Evolutionary conservation across 2,113 vertebrate genomes (phyloP).

Genomic region (Python bivittatus): DNA sequence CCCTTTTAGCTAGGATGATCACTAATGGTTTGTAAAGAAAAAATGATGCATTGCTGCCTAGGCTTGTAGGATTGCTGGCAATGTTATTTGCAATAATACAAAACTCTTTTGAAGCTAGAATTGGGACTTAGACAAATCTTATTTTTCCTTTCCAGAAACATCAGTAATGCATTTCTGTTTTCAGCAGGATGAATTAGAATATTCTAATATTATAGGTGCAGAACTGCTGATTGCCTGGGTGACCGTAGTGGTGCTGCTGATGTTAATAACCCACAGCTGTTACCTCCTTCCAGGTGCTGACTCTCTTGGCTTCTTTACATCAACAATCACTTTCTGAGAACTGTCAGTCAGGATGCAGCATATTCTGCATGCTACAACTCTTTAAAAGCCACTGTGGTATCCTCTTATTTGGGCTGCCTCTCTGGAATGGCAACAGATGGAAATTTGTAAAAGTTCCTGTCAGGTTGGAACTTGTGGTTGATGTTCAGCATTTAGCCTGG

Average conservation of each 20-base stretch:
- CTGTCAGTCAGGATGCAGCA: background rate
- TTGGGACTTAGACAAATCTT: background rate
- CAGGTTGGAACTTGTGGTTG: background rate
- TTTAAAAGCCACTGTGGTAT: background rate
- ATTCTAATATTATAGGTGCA: background rate
- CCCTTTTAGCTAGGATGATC: too few relatives aligned
- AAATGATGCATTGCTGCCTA: background rate
- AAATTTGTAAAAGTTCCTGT: background rate
- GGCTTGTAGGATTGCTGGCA: background rate
- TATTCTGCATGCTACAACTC: background rate
- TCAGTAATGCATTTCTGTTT: background rate
- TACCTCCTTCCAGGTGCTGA: background rate
- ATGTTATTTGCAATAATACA: background rate
- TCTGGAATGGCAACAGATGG: background rate
- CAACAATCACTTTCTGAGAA: background rate
- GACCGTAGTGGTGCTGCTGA: background rate
- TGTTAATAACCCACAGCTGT: background rate
- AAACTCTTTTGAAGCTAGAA: background rate
- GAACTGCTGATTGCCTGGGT: background rate
- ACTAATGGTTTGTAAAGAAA: background rate
- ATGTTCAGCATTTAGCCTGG: background rate
- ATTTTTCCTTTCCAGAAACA: background rate
- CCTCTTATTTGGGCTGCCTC: background rate
- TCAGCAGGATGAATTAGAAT: background rate
- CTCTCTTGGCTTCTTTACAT: background rate